Conservation (phyloP, 2,797 vertebrate genomes). For the Clamator glandarius region DNA sequence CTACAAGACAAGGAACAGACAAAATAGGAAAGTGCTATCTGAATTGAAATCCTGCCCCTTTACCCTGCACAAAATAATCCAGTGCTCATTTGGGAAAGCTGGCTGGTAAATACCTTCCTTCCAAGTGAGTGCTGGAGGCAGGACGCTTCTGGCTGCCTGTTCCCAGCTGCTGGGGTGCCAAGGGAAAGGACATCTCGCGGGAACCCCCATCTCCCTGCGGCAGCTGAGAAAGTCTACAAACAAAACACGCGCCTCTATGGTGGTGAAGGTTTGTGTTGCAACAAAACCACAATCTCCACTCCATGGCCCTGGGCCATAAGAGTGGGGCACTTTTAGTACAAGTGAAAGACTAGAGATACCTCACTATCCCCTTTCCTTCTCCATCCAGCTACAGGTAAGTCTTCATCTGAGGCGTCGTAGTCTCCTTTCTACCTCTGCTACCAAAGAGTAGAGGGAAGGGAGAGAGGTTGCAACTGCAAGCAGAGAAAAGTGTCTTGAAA, state of each 20-base stretch:
- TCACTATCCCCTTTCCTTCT: not conserved
- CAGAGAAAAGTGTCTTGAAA: not conserved
- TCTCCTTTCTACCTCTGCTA: not conserved
- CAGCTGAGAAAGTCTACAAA: not conserved
- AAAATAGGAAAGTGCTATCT: not conserved
- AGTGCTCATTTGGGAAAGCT: not conserved
- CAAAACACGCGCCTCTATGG: not conserved
- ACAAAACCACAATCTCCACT: too few relatives aligned
- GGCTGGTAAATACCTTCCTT: not conserved
- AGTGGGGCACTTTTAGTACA: fast-evolving
- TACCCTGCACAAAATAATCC: not conserved
- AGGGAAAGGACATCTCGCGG: not conserved
- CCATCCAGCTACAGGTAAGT: not conserved
- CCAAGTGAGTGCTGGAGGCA: not conserved
- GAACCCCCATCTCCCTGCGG: not conserved
- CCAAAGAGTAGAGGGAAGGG: fast-evolving
- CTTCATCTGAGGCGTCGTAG: not conserved
- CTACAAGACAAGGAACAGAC: not conserved
- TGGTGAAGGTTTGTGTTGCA: not conserved
- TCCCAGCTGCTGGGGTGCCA: not conserved
- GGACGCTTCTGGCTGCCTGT: fast-evolving
- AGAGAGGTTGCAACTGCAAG: not conserved
- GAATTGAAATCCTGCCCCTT: not conserved
- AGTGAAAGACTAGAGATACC: not conserved
- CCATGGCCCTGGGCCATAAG: fast-evolving